These are phyloP conservation scores for Phymatocera aterrima DNA, from an alignment of 2,888 invertebrate genomes.

Conservation along the genomic window DNA sequence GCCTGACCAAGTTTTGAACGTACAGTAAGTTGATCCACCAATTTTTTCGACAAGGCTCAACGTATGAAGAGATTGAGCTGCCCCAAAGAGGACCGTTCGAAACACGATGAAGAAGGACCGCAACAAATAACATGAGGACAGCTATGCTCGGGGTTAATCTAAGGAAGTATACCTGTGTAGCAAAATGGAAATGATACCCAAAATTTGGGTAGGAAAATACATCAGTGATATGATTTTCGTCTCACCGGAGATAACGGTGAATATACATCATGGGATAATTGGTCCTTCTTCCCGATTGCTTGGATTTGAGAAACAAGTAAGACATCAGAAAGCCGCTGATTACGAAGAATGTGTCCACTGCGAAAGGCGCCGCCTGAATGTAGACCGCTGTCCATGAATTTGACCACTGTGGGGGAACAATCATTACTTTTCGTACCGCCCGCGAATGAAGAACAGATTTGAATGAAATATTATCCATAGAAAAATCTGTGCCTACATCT, in stretches of 20 bases:
- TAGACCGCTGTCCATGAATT: slow-evolving; percentile 69
- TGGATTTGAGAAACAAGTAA: slow-evolving; percentile 69
- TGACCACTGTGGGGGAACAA: slow-evolving; percentile 65
- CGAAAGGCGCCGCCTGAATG: slow-evolving; percentile 72
- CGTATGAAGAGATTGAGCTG: slow-evolving; percentile 79
- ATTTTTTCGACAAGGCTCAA: slow-evolving; percentile 77
- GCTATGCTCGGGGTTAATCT: slow-evolving; percentile 79
- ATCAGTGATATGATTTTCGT: slow-evolving; percentile 5
- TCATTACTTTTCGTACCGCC: neutral
- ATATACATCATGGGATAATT: slow-evolving; percentile 72
- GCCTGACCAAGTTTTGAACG: slow-evolving; percentile 82
- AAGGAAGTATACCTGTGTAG: neutral
- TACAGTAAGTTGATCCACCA: slow-evolving; percentile 84
- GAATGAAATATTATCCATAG: neutral
- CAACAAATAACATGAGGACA: slow-evolving; percentile 81
- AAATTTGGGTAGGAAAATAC: neutral
- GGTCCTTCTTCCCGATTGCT: slow-evolving; percentile 65
- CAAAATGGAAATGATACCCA: neutral
- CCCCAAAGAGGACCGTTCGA: slow-evolving; percentile 83
- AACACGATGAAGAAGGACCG: slow-evolving; percentile 81
- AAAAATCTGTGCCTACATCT: slow-evolving; percentile 64
- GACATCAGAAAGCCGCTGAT: slow-evolving; percentile 73
- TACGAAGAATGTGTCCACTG: slow-evolving; percentile 75
- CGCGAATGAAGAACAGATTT: neutral
- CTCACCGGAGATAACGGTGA: slow-evolving; percentile 74